These are phyloP conservation scores for Herminia tarsipennalis DNA, from an alignment of 2,888 invertebrate species.

Conservation along the genomic window DNA sequence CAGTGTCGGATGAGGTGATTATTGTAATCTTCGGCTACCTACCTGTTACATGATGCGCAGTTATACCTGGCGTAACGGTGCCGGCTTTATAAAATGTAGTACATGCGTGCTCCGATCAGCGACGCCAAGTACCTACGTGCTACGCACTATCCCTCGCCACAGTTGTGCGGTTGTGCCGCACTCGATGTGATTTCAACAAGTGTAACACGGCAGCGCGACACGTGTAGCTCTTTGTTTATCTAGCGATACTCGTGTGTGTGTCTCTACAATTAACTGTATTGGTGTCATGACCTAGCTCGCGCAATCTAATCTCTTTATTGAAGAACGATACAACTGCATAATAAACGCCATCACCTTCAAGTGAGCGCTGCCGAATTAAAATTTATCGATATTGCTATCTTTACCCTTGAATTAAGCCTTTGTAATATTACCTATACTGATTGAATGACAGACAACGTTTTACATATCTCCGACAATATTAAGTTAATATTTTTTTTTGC, in stretches of 20 bases:
- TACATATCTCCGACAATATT: no score
- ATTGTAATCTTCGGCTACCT: conserved; percentile 57
- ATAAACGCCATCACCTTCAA: conserved; percentile 34
- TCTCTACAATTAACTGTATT: conserved; percentile 33
- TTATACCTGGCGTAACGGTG: conserved; percentile 56
- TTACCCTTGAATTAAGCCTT: conserved; percentile 50
- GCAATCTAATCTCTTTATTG: conserved; percentile 48
- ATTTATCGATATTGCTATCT: conserved; percentile 50
- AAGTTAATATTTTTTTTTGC: neutral
- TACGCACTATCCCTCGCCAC: conserved; percentile 41
- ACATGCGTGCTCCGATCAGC: conserved; percentile 50
- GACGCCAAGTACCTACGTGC: conserved; percentile 49
- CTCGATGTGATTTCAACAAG: conserved; percentile 29
- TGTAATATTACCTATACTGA: conserved; percentile 4
- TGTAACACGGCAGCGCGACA: conserved; percentile 32
- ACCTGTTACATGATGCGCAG: conserved; percentile 52
- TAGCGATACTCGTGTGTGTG: conserved; percentile 26
- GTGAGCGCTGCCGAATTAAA: conserved; percentile 38
- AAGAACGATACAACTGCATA: conserved; percentile 33
- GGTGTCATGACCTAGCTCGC: conserved; percentile 32
- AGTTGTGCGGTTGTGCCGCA: neutral
- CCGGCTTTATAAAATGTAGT: conserved; percentile 57
- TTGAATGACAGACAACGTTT: neutral
- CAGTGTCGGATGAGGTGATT: conserved; percentile 45
- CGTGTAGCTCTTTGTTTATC: conserved; percentile 53